Conservation (phyloP, 2,888 invertebrate genomes). For the Dermolepida albohirtum region DNA sequence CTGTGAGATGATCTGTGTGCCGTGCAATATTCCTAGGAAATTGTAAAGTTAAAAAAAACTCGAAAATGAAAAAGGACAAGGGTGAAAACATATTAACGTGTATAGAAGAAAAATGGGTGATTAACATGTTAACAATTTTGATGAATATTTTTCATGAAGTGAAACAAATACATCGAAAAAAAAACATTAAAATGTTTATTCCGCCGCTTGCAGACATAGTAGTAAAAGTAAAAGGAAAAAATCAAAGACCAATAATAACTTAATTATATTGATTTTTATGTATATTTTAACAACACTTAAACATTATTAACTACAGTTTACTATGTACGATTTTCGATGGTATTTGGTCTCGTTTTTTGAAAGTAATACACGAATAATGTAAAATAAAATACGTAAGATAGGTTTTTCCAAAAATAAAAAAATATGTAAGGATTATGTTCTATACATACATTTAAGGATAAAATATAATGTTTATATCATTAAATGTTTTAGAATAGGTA, state of each 20-base stretch:
- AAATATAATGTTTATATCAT: conserved; percentile 42
- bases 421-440: conserved; percentile 20
- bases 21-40: no score
- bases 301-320: background rate
- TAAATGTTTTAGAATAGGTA: conserved; percentile 41
- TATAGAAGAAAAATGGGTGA: background rate
- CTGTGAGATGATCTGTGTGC: no score
- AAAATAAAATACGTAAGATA: conserved; percentile 22
- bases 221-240: conserved; percentile 1
- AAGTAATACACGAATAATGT: conserved; percentile 21
- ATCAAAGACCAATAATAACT: conserved; percentile 7
- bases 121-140: background rate
- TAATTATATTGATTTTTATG: background rate
- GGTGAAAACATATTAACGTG: no score
- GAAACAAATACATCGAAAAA: conserved; percentile 33
- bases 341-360: conserved; percentile 18
- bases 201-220: background rate
- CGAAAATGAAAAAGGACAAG: no score
- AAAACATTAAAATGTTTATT: background rate
- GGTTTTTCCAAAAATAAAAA: conserved; percentile 16
- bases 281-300: background rate
- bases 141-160: conserved; percentile 5
- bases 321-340: conserved; percentile 17
- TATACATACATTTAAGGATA: conserved; percentile 18
- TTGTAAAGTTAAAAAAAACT: no score